Percentiles rank a stretch among this genome's conserved stretches.
Evolutionary conservation across 2,797 vertebrate species (phyloP).

Genomic region (Enteromius afrohamiltoni): DNA sequence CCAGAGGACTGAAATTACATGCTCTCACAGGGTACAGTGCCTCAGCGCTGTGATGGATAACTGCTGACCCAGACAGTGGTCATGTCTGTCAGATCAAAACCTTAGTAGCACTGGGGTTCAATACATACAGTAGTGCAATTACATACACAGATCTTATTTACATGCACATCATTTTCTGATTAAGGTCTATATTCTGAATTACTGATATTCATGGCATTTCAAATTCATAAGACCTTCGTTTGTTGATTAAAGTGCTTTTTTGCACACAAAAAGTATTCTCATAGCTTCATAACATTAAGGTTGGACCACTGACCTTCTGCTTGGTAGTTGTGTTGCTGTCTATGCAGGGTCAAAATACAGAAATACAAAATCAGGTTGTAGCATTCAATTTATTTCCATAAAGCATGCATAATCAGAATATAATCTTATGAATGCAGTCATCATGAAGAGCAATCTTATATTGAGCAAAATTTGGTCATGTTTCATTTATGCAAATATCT

Average conservation of each 20-base stretch:
- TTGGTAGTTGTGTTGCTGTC: too few species aligned
- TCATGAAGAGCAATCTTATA: background rate
- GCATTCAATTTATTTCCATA: background rate
- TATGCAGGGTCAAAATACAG: too few species aligned
- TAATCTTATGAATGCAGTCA: background rate
- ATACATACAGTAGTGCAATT: background rate
- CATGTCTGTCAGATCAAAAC: conserved; percentile 20
- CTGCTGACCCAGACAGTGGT: conserved; percentile 19
- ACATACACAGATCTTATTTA: background rate
- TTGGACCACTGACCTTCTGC: too few species aligned
- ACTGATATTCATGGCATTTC: background rate
- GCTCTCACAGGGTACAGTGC: conserved; percentile 59
- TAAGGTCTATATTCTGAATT: background rate
- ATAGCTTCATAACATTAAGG: too few species aligned
- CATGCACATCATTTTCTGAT: background rate
- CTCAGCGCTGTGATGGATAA: conserved; percentile 34
- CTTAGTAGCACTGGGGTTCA: background rate
- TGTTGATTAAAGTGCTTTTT: too few species aligned
- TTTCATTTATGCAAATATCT: background rate
- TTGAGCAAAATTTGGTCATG: background rate
- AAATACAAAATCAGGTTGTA: background rate
- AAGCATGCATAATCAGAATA: background rate
- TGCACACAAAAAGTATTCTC: too few species aligned
- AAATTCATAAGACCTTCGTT: too few species aligned
- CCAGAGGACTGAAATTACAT: conserved; percentile 72